Conservation (phyloP, 2,888 invertebrate genomes). For the Zygogramma bicolorata region DNA sequence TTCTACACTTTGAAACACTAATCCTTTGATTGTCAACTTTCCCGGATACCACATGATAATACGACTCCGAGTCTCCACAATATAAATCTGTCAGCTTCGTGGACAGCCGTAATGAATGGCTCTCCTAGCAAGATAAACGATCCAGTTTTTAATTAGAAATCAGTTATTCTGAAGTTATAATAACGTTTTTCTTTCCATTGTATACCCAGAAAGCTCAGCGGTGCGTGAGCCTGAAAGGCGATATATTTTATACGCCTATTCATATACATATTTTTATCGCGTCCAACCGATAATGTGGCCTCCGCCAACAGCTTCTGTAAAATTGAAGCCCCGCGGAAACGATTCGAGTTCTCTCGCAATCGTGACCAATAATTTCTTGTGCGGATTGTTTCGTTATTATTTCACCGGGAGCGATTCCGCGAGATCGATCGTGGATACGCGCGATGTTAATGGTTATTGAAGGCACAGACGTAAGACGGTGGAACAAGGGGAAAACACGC, state of each 20-base stretch:
- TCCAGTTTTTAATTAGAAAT: slow-evolving; percentile 16
- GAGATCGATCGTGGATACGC: not conserved
- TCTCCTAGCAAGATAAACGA: slow-evolving; percentile 9
- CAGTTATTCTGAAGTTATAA: slow-evolving; percentile 1
- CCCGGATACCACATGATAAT: not conserved
- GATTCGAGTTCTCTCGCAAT: slow-evolving; percentile 30
- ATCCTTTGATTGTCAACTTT: not conserved
- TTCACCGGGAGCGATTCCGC: slow-evolving; percentile 25
- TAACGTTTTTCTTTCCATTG: slow-evolving; percentile 9
- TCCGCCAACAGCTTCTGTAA: slow-evolving; percentile 41
- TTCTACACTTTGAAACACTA: not conserved
- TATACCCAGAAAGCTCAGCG: slow-evolving; percentile 13
- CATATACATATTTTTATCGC: slow-evolving; percentile 17
- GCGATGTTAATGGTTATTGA: slow-evolving; percentile 5
- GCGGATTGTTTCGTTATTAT: slow-evolving; percentile 41
- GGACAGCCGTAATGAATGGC: slow-evolving; percentile 9
- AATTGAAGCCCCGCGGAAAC: slow-evolving; percentile 39
- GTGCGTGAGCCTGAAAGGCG: not conserved
- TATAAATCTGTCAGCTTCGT: slow-evolving; percentile 13
- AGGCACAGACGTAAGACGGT: not conserved
- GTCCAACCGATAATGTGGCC: slow-evolving; percentile 14
- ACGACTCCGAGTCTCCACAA: slow-evolving; percentile 5
- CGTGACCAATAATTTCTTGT: slow-evolving; percentile 39
- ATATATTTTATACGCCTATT: slow-evolving; percentile 22
- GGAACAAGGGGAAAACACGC: not conserved